A percentile compares a stretch with the other conserved stretches of the same genome.
Evolutionary conservation across 2,113 vertebrate genomes (phyloP).

Genomic region (Coptodon bakossiorum): DNA sequence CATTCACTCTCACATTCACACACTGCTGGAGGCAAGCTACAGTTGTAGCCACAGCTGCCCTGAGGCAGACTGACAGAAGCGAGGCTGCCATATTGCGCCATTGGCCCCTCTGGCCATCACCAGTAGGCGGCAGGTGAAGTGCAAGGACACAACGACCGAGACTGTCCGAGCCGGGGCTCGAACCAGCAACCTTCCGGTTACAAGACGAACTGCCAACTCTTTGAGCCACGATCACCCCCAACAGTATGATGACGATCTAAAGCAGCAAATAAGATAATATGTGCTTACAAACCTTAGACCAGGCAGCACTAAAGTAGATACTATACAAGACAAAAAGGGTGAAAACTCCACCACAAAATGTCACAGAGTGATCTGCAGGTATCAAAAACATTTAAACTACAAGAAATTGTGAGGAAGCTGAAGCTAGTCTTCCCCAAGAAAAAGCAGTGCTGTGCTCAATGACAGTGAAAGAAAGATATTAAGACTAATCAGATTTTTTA

Average conservation of each 20-base stretch:
- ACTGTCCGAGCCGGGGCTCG: no score
- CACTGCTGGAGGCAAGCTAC: no score
- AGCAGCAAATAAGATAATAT: neutral
- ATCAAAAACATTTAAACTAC: neutral
- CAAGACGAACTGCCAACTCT: no score
- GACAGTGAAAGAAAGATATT: neutral
- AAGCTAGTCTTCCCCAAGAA: neutral
- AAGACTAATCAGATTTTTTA: neutral
- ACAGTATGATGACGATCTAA: neutral
- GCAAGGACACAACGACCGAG: no score
- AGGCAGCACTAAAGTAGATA: neutral
- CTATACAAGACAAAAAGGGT: neutral
- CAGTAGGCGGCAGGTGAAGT: no score
- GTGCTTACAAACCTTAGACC: neutral
- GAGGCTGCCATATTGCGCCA: no score
- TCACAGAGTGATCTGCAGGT: neutral
- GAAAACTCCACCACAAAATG: neutral
- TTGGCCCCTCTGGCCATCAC: no score
- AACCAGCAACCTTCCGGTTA: no score
- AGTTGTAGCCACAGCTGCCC: no score
- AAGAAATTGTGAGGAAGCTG: neutral
- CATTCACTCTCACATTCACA: no score
- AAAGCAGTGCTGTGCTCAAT: neutral
- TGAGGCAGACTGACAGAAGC: no score
- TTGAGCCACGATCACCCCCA: no score